phyloP scores from a whole-genome alignment of 2,797 vertebrate genomes.

The Taeniopygia guttata region DNA sequence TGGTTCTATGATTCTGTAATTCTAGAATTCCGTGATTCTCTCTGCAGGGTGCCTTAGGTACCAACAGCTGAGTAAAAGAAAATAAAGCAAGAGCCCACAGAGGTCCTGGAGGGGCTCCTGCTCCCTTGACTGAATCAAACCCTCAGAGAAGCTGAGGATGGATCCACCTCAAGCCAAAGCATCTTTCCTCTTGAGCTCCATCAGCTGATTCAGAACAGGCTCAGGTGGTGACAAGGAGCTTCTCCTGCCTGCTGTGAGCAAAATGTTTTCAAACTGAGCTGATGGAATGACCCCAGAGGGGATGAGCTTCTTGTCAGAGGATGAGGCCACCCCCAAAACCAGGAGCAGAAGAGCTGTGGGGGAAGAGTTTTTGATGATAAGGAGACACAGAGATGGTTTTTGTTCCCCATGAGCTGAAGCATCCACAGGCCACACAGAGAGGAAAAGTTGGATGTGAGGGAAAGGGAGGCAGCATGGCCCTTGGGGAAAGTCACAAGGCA shows the following conservation, averaged over 20 bases:
- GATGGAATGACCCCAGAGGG: rapidly evolving
- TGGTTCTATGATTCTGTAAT: not conserved
- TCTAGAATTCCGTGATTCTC: not conserved
- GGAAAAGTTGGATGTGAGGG: not conserved
- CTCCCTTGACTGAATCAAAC: not conserved
- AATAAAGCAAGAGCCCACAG: not conserved
- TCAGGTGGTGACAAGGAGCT: not conserved
- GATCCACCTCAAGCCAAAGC: not conserved
- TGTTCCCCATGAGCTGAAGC: not conserved
- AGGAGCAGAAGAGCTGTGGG: not conserved
- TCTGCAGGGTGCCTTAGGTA: too few relatives aligned
- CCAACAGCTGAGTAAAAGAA: not conserved
- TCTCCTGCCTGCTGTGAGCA: not conserved
- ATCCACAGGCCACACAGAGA: not conserved
- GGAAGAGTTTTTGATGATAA: rapidly evolving
- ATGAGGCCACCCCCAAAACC: not conserved
- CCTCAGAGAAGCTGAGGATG: not conserved
- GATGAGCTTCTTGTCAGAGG: not conserved
- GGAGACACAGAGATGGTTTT: not conserved
- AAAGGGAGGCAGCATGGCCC: not conserved
- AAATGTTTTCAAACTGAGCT: not conserved
- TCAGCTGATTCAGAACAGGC: not conserved
- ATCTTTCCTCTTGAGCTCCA: rapidly evolving
- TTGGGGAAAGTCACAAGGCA: not conserved
- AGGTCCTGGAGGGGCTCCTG: not conserved